A percentile compares a stretch with the other conserved stretches of the same genome.
phyloP scores from a whole-genome alignment of 2,888 invertebrate species.

The Amiota minor region DNA sequence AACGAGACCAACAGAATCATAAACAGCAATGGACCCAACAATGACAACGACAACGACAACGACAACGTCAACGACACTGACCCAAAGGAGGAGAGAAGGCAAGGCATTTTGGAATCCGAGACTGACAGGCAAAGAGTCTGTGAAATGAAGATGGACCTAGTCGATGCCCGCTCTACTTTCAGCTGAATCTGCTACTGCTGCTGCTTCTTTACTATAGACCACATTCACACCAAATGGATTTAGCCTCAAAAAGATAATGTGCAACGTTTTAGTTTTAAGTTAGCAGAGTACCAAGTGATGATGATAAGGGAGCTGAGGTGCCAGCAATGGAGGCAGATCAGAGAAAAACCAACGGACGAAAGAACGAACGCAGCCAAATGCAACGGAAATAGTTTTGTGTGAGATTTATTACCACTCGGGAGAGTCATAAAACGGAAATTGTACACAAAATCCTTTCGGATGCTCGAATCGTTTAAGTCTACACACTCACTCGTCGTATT shows the following conservation, averaged over 20 bases:
- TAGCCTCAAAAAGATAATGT: constrained; percentile 61
- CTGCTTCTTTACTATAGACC: neutral
- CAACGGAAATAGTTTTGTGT: constrained; percentile 73
- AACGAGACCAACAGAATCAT: neutral
- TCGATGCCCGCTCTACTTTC: constrained; percentile 29
- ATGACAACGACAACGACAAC: constrained; percentile 19
- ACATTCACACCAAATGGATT: constrained; percentile 66
- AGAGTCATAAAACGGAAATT: constrained; percentile 74
- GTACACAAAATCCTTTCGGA: constrained; percentile 72
- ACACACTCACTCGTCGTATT: neutral
- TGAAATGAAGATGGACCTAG: neutral
- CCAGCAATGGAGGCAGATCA: neutral
- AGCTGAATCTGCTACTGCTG: neutral
- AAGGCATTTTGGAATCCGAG: neutral
- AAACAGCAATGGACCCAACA: constrained; percentile 5
- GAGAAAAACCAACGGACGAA: neutral
- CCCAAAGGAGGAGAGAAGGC: constrained; percentile 46
- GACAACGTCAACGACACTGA: constrained; percentile 55
- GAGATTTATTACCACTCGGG: constrained; percentile 73
- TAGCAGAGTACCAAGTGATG: neutral
- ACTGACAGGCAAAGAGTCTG: constrained; percentile 40
- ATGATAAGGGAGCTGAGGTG: neutral
- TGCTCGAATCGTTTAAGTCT: constrained; percentile 65
- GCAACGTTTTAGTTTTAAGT: constrained; percentile 39
- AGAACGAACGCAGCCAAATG: constrained; percentile 59